These are phyloP conservation scores for Callionymus lyra DNA, from an alignment of 2,113 vertebrate species.

Conservation along the genomic window DNA sequence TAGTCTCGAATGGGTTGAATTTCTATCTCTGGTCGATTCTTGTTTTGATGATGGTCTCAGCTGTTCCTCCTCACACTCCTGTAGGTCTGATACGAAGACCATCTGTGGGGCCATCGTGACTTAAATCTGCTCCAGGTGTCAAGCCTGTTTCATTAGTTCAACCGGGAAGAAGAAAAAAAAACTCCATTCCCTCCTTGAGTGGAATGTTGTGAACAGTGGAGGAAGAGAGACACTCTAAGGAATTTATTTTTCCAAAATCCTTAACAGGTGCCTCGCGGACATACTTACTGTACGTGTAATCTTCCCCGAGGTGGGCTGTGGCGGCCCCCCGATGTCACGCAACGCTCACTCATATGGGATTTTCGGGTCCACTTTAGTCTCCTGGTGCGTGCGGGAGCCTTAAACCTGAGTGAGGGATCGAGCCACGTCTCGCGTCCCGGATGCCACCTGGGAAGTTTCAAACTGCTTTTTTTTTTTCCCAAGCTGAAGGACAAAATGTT, in stretches of 20 bases:
- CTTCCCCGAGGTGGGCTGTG: slow-evolving; percentile 15
- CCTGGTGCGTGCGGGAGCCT: slow-evolving; percentile 2
- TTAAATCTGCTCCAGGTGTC: slow-evolving; percentile 40
- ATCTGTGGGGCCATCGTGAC: slow-evolving; percentile 27
- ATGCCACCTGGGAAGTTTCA: slow-evolving; percentile 9
- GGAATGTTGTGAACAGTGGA: slow-evolving; percentile 47
- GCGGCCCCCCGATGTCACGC: slow-evolving; percentile 18
- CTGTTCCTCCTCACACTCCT: slow-evolving; percentile 4
- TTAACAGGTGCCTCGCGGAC: slow-evolving; percentile 42
- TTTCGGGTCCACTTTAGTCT: not conserved
- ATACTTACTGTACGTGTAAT: slow-evolving; percentile 27
- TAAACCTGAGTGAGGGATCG: not conserved
- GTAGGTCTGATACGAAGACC: slow-evolving; percentile 21
- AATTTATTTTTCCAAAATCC: slow-evolving; percentile 43
- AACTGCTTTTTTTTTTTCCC: not conserved
- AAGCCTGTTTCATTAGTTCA: slow-evolving; percentile 26
- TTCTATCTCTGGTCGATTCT: not conserved
- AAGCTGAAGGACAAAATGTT: slow-evolving; percentile 8
- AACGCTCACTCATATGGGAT: slow-evolving; percentile 7
- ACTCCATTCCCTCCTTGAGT: slow-evolving; percentile 16
- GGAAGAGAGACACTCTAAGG: slow-evolving; percentile 29
- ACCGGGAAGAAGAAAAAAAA: slow-evolving; percentile 38
- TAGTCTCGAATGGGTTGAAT: too few relatives aligned
- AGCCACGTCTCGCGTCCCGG: slow-evolving; percentile 1
- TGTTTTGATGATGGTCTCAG: slow-evolving; percentile 3